Conservation (phyloP, 2,113 vertebrate genomes). For the Neotragus moschatus region DNA sequence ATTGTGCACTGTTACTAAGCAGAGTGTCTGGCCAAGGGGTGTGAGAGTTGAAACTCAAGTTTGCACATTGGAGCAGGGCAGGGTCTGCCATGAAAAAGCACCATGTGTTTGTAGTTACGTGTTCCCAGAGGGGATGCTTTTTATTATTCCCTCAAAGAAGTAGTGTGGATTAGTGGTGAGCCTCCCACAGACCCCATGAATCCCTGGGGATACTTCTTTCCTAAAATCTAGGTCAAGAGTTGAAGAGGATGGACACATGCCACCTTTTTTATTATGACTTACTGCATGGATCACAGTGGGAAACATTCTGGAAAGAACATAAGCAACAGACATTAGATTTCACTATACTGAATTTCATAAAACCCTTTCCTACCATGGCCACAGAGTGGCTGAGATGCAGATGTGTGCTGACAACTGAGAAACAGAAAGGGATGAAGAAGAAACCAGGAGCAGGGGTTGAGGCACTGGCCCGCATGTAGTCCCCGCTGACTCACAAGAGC, state of each 20-base stretch:
- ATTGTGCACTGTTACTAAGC: neutral
- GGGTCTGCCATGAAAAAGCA: neutral
- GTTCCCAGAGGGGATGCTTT: neutral
- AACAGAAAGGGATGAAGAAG: neutral
- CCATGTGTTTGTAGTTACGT: neutral
- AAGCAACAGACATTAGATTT: neutral
- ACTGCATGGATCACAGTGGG: neutral
- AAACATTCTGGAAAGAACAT: neutral
- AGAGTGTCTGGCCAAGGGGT: neutral
- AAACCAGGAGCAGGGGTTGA: neutral
- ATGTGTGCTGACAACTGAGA: neutral
- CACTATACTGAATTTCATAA: neutral
- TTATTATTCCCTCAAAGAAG: neutral
- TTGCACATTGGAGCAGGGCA: neutral
- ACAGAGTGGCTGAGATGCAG: neutral
- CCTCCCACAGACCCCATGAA: neutral
- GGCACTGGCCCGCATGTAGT: accelerated
- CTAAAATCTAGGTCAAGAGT: constrained; percentile 20
- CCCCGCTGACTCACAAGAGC: neutral
- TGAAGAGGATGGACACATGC: neutral
- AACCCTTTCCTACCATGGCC: neutral
- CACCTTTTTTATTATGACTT: neutral
- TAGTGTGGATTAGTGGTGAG: neutral
- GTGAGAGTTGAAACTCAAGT: neutral
- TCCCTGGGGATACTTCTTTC: neutral